These are phyloP conservation scores for Parnassius smintheus DNA, from an alignment of 2,888 invertebrate genomes.

Conservation along the genomic window DNA sequence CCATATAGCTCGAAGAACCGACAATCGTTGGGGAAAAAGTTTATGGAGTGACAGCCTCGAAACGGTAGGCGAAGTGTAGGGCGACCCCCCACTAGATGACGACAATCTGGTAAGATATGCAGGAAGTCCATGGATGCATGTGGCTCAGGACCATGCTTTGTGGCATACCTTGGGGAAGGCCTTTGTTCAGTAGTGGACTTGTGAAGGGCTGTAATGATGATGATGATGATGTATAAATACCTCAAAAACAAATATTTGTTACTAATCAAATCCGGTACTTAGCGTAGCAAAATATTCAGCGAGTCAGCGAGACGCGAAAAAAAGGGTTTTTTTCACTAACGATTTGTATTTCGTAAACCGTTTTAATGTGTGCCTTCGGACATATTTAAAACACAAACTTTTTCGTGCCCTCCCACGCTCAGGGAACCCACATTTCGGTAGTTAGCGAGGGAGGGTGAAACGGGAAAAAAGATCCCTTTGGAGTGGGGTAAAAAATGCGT, in stretches of 20 bases:
- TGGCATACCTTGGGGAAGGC: too few species aligned
- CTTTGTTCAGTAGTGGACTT: too few species aligned
- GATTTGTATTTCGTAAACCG: conserved; percentile 72
- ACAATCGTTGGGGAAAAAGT: too few species aligned
- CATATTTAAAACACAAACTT: conserved; percentile 80
- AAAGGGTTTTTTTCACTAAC: conserved; percentile 51
- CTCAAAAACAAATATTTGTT: background rate
- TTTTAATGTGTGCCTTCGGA: conserved; percentile 77
- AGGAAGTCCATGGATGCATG: too few species aligned
- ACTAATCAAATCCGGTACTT: background rate
- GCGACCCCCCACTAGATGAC: too few species aligned
- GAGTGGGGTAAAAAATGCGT: conserved; percentile 83
- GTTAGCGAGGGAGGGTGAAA: conserved; percentile 63
- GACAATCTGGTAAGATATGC: too few species aligned
- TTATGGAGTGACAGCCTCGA: too few species aligned
- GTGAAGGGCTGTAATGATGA: too few species aligned
- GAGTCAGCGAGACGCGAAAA: conserved; percentile 9
- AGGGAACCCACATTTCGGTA: conserved; percentile 70
- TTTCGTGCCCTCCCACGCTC: conserved; percentile 53
- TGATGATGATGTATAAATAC: too few species aligned
- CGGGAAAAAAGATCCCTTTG: conserved; percentile 61
- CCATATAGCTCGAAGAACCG: too few species aligned
- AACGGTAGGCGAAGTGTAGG: too few species aligned
- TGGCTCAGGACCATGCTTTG: too few species aligned
- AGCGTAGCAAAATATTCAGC: conserved; percentile 11